Percentiles rank a stretch among this genome's conserved stretches.
Evolutionary conservation across 1,140 invertebrate species (phyloP).

Genomic region (Bombus impatiens): DNA sequence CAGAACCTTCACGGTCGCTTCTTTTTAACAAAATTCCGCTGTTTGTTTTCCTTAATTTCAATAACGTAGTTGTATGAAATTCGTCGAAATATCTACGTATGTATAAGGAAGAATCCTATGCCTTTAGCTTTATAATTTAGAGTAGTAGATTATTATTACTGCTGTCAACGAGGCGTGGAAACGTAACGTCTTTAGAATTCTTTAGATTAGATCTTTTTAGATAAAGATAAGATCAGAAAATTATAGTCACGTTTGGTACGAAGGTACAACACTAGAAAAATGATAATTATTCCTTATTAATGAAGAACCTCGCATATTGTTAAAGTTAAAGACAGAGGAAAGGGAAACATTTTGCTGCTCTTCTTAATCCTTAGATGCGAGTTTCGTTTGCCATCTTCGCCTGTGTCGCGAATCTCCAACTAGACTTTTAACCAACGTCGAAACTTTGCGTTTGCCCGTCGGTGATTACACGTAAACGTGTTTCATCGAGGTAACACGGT

Average conservation of each 20-base stretch:
- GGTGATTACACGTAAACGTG: not conserved
- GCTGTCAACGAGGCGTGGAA: too few relatives aligned
- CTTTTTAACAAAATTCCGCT: not conserved
- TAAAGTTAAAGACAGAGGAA: not conserved
- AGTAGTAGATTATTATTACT: not conserved
- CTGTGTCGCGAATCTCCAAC: not conserved
- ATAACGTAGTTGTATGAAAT: too few relatives aligned
- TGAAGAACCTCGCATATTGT: too few relatives aligned
- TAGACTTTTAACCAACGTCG: not conserved
- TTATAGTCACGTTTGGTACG: not conserved
- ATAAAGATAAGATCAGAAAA: not conserved
- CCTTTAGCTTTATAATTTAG: not conserved
- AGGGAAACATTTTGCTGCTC: too few relatives aligned
- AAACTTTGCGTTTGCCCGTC: not conserved
- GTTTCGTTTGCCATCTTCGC: not conserved
- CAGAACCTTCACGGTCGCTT: not conserved
- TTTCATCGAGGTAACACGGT: not conserved
- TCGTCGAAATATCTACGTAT: too few relatives aligned
- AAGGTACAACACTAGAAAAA: not conserved
- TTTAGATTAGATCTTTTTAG: not conserved
- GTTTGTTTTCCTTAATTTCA: not conserved
- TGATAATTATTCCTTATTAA: too few relatives aligned
- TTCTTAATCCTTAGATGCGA: not conserved
- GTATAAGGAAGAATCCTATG: not conserved
- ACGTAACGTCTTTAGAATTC: not conserved